phyloP scores from a whole-genome alignment of 2,797 vertebrate species.

The Phylloscopus collybita region DNA sequence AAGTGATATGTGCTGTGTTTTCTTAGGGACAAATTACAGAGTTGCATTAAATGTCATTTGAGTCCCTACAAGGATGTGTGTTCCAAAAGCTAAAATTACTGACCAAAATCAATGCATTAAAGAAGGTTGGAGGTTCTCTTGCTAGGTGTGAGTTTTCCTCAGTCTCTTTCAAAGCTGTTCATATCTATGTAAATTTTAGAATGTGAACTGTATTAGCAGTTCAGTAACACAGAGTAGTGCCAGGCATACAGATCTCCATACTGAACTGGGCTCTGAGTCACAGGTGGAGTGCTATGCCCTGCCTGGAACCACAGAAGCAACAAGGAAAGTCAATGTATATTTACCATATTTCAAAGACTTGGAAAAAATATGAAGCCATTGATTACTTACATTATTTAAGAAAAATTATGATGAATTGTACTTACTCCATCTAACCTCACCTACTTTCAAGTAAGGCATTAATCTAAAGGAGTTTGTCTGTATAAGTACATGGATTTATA shows the following conservation, averaged over 20 bases:
- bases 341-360: not conserved
- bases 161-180: not conserved
- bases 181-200: not conserved
- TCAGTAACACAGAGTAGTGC: not conserved
- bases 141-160: not conserved
- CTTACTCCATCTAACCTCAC: not conserved
- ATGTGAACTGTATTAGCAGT: not conserved
- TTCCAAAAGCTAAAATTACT: not conserved
- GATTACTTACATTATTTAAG: not conserved
- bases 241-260: not conserved
- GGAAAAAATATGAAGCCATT: not conserved
- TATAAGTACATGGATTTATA: not conserved
- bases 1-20: not conserved
- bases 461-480: not conserved
- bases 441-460: not conserved
- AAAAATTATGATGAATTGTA: not conserved
- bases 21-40: not conserved
- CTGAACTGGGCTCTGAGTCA: not conserved
- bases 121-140: not conserved
- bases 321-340: not conserved
- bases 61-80: not conserved
- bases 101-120: not conserved
- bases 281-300: not conserved
- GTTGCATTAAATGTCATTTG: not conserved
- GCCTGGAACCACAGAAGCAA: not conserved